Base-by-base conservation (phyloP, 1,140 invertebrate species). In the Diabrotica undecimpunctata region DNA sequence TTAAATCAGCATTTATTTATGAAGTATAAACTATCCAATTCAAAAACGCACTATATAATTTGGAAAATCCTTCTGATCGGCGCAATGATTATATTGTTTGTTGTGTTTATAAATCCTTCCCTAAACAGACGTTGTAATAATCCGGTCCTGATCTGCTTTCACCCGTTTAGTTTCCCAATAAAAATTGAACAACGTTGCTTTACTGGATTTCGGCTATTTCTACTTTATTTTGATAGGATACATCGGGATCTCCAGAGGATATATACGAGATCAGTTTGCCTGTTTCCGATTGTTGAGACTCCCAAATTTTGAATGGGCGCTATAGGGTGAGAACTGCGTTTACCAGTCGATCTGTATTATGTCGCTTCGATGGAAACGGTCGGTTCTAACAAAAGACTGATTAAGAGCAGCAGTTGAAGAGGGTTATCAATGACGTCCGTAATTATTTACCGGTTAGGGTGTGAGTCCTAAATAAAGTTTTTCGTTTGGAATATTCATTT, bases 191-290 rank as follows among this genome's bases (percentile, higher is more conserved):
- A 46, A 8, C 8, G 41, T 46, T 46, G n/a, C 41, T 46, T 46
- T 46, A 46, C 8, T 25, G 25, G 25, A 25, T 25, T 25, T 46
- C n/a, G 8, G 41, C 41, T 46, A n/a, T n/a, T 46, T 46, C 8
- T 46, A 46, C 41, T 46, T 46, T 46, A 46, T 46, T 46, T 46
- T 46, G 41, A 46, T 46, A 46, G 41, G 41, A 46, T 46, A 46
- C 41, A 46, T 46, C 8, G 25, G 41, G 41, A 46, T 46, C n/a
- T 46, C 41, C 8, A 6, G 41, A 46, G 41, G n/a, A 46, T 8
- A 46, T 5, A 46, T 10, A 46, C 41, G 41, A 46, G 41, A 46
- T 46, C 41, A 46, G 41, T 46, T 4, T 8, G 41, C 41, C 41
- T 46, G 41, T 46, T 46, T 46, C 6, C 41, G n/a, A 6, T 6